phyloP scores from a whole-genome alignment of 2,888 invertebrate species.

The Sesia bembeciformis region DNA sequence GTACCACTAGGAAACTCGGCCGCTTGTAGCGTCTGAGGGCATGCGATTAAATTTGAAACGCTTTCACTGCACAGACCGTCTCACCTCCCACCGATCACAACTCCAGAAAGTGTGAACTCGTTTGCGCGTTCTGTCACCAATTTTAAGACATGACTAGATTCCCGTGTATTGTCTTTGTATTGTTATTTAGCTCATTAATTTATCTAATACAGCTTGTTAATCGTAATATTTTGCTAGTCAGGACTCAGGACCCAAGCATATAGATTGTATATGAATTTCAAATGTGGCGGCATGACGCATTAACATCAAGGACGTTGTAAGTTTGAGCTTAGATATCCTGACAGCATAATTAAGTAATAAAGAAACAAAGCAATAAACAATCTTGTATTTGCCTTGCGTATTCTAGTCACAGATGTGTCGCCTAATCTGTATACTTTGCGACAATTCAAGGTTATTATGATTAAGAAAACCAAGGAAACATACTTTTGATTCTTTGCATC shows the following conservation, averaged over 20 bases:
- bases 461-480: no score
- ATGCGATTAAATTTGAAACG: conserved; percentile 54
- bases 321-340: no score
- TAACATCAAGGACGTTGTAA: no score
- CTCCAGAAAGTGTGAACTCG: conserved; percentile 28
- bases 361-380: no score
- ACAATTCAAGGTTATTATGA: no score
- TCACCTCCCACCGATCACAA: conserved; percentile 12
- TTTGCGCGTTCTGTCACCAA: conserved; percentile 7
- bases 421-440: no score
- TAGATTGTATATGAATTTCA: background rate
- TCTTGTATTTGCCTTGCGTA: no score
- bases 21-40: conserved; percentile 42
- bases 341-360: no score
- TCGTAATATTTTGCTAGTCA: background rate
- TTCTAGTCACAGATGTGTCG: no score
- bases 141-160: background rate
- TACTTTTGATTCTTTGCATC: no score
- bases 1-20: conserved; percentile 26
- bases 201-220: background rate
- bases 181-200: background rate
- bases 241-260: background rate
- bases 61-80: conserved; percentile 41
- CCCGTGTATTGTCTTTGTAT: background rate
- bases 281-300: background rate